These are phyloP conservation scores for Oreocharis arfaki DNA, from an alignment of 2,113 vertebrate genomes.

Conservation along the genomic window DNA sequence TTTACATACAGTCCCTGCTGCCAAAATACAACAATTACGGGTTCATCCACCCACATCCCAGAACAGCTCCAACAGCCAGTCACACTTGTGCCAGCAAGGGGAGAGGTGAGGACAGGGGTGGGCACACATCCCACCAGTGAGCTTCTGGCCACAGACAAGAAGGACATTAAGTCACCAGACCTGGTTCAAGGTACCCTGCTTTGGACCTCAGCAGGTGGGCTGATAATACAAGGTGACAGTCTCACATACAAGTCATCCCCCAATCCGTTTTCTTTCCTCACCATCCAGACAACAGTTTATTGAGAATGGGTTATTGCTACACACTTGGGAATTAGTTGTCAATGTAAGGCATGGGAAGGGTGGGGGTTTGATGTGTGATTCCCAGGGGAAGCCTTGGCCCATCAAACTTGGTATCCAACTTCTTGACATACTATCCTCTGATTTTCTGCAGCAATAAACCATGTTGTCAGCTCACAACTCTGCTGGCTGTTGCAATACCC, in stretches of 20 bases:
- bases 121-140: not conserved
- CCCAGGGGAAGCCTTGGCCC: not conserved
- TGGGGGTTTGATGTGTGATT: not conserved
- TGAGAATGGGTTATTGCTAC: conserved; percentile 34
- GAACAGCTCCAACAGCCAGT: not conserved
- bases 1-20: conserved; percentile 53
- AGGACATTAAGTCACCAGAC: not conserved
- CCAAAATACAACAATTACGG: not conserved
- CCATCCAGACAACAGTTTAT: not conserved
- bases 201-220: not conserved
- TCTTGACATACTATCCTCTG: not conserved
- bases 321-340: not conserved
- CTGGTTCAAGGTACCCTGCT: not conserved
- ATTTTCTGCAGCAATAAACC: not conserved
- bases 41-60: not conserved
- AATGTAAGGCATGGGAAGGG: not conserved
- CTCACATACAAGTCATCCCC: not conserved
- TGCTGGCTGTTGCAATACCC: not conserved
- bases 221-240: not conserved
- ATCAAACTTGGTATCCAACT: not conserved
- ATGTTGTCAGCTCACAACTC: not conserved
- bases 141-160: not conserved
- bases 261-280: not conserved
- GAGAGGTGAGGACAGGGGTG: not conserved
- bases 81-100: not conserved